Base-by-base conservation (phyloP, 2,113 vertebrate species). In the Grantiella picta region DNA sequence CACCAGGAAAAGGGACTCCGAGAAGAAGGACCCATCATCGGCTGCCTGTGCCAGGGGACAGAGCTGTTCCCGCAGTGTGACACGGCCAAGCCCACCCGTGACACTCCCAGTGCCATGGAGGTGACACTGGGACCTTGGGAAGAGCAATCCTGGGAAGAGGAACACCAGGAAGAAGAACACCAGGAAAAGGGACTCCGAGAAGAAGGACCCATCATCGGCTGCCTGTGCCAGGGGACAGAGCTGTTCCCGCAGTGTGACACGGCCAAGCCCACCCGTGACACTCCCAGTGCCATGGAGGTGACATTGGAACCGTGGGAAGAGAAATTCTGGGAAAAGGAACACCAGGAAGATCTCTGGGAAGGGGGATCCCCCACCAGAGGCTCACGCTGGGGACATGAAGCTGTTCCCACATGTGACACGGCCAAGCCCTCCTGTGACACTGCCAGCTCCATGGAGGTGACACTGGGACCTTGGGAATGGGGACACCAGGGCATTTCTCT, bases 51-150 rank as follows among this genome's bases (percentile, higher is more conserved):
- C n/a, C n/a, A n/a, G 22, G 52, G 24, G 11, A 35, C 24, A n/a
- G 18, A 70, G 31, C 15, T 24, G 4, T 20, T 13, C 65, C 36
- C 8, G 0, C 45, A 20, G 20, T 1, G 65, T 19, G 54, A 49
- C 65, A 60, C 0, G 2, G 36, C 31, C 36, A 10, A 35, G 20
- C 1, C 60, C 36, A 52, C 8, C 15, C 0, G 1, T 42, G 65
- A 1, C 65, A 1, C 7, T 42, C 19, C 11, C 4, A 3, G 29
- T 9, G 0, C 54, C 10, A 0, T 4, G 20, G 20, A 52, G 45
- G 56, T 35, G 56, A 36, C 66, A 24, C 36, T 20, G 25, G 45
- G 10, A 71, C 12, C 36, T 8, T 6, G 49, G 36, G 49, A 71
- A 33, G 21, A 31, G 35, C 5, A 22, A 70, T 9, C 49, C 27